Conservation (phyloP, 2,113 vertebrate genomes). For the Cariama cristata region DNA sequence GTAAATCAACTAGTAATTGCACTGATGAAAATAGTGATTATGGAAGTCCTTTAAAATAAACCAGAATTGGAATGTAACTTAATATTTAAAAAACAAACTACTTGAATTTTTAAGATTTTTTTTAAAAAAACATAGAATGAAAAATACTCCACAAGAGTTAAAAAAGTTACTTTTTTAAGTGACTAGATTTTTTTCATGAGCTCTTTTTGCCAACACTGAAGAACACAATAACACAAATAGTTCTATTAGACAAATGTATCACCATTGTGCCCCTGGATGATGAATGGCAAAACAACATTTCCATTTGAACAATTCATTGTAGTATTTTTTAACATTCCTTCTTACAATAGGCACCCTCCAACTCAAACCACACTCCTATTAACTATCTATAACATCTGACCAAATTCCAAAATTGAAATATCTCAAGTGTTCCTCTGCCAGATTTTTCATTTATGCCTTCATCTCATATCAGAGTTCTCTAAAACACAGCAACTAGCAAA, state of each 20-base stretch:
- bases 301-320: neutral
- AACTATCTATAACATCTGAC: neutral
- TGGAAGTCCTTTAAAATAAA: neutral
- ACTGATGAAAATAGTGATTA: neutral
- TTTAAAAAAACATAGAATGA: neutral
- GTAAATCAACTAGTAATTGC: slow-evolving; percentile 10
- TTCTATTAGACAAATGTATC: neutral
- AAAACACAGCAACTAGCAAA: neutral
- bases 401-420: neutral
- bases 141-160: neutral
- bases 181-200: neutral
- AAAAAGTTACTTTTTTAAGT: neutral
- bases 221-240: fast-evolving
- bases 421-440: neutral
- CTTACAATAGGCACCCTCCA: neutral
- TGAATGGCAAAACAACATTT: neutral
- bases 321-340: neutral
- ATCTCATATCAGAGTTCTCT: neutral
- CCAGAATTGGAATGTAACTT: slow-evolving; percentile 21
- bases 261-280: neutral
- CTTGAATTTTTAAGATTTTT: neutral
- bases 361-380: neutral
- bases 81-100: slow-evolving; percentile 29
- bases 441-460: neutral
- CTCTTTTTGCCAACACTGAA: neutral